These are phyloP conservation scores for Rhamnusium bicolor DNA, from an alignment of 2,888 invertebrate species.

Conservation along the genomic window DNA sequence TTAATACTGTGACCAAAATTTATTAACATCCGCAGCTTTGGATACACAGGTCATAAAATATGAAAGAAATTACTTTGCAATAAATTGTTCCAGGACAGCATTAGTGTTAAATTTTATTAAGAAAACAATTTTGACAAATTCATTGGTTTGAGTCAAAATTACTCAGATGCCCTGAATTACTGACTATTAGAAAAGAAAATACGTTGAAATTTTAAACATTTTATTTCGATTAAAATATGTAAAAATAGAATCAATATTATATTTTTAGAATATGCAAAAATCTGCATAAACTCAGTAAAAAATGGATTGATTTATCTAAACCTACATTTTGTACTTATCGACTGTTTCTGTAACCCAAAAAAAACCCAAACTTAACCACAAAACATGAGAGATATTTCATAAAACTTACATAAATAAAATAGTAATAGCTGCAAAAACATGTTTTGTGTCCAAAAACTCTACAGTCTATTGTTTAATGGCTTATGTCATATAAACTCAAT, in stretches of 20 bases:
- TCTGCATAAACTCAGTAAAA: neutral
- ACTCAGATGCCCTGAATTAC: too few relatives aligned
- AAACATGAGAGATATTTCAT: neutral
- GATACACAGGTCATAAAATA: too few relatives aligned
- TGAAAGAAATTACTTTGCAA: too few relatives aligned
- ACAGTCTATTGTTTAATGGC: constrained; percentile 39
- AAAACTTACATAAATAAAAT: constrained; percentile 8
- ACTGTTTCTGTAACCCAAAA: constrained; percentile 2
- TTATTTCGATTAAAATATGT: constrained; percentile 1
- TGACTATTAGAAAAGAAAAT: neutral
- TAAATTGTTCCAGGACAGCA: too few relatives aligned
- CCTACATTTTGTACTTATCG: constrained; percentile 23
- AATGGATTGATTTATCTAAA: neutral
- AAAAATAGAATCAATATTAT: constrained; percentile 6
- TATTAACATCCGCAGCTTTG: too few relatives aligned
- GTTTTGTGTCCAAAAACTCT: constrained; percentile 32
- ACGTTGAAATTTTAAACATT: neutral
- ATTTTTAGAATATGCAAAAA: neutral
- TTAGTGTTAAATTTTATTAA: too few relatives aligned
- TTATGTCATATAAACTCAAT: constrained; percentile 36
- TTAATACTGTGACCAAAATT: too few relatives aligned
- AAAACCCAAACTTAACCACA: too few relatives aligned
- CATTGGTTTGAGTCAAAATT: too few relatives aligned
- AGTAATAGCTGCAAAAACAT: constrained; percentile 22
- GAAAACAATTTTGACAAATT: too few relatives aligned